phyloP scores from a whole-genome alignment of 1,140 invertebrate genomes.

The Diachasma alloeum region DNA sequence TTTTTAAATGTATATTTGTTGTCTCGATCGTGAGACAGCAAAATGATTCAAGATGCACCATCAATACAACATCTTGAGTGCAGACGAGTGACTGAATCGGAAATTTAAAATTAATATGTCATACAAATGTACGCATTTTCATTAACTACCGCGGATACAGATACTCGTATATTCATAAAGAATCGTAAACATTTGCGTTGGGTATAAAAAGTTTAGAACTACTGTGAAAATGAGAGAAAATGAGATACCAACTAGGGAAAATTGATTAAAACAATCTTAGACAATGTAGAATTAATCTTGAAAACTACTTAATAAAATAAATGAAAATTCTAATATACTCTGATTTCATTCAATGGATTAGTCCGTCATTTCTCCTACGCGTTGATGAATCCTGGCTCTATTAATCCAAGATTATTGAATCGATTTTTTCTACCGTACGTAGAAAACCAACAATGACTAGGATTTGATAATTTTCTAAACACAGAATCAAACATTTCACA shows the following conservation, averaged over 20 bases:
- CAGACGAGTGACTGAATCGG: background rate
- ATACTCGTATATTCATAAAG: background rate
- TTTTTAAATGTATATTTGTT: background rate
- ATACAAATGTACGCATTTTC: background rate
- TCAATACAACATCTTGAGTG: background rate
- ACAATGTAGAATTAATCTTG: background rate
- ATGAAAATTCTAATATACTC: background rate
- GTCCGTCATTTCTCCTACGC: background rate
- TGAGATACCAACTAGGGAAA: background rate
- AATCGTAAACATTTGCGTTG: background rate
- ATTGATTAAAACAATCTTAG: background rate
- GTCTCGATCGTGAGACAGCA: background rate
- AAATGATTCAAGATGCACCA: background rate
- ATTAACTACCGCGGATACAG: background rate
- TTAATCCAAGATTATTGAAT: background rate
- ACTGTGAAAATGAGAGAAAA: background rate
- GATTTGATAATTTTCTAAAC: slow-evolving; percentile 23
- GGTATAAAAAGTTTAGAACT: background rate
- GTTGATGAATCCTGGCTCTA: background rate
- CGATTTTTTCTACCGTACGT: background rate
- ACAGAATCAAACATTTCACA: background rate
- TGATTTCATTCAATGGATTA: background rate
- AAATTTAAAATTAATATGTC: background rate
- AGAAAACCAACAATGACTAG: slow-evolving; percentile 4
- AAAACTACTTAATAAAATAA: background rate